Evolutionary conservation across 2,888 invertebrate species (phyloP).

Genomic region (Cheilosia variabilis): DNA sequence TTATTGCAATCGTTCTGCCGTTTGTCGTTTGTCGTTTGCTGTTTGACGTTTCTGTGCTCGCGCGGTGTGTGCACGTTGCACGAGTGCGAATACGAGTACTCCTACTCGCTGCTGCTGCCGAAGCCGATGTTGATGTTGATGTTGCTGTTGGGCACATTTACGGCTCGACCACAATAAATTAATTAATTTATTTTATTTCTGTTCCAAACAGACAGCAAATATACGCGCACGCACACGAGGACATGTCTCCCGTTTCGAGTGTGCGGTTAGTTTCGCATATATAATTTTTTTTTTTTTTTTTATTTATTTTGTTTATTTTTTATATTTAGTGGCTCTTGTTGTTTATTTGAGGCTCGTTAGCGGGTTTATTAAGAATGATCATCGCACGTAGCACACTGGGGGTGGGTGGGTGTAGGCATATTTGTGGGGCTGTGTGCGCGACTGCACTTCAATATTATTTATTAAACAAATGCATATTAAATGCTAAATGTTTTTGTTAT

Average conservation of each 20-base stretch:
- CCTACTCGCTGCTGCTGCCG: conserved; percentile 11
- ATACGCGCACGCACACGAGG: conserved; percentile 36
- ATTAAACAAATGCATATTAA: conserved; percentile 72
- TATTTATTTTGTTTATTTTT: conserved; percentile 8
- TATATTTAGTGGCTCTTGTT: conserved; percentile 17
- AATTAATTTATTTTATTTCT: conserved; percentile 75
- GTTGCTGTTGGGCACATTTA: conserved; percentile 71
- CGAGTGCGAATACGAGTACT: background rate
- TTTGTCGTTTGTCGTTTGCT: conserved; percentile 57
- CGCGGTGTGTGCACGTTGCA: conserved; percentile 2
- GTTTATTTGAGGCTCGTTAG: conserved; percentile 66
- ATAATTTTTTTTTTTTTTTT: background rate
- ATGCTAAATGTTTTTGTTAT: conserved; percentile 62
- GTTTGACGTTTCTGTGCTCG: conserved; percentile 19
- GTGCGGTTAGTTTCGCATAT: conserved; percentile 32
- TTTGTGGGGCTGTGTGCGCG: conserved; percentile 21
- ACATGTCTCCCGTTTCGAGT: conserved; percentile 34
- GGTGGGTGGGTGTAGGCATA: background rate
- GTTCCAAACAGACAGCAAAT: conserved; percentile 65
- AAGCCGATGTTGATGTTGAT: conserved; percentile 53
- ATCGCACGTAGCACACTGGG: conserved; percentile 8
- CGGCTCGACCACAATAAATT: conserved; percentile 73
- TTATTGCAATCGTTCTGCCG: conserved; percentile 69
- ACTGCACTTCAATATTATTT: conserved; percentile 69
- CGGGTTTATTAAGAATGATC: conserved; percentile 70